A percentile compares a stretch with the other conserved stretches of the same genome.
Evolutionary conservation across 2,797 vertebrate genomes (phyloP).

Genomic region (Astyanax mexicanus): DNA sequence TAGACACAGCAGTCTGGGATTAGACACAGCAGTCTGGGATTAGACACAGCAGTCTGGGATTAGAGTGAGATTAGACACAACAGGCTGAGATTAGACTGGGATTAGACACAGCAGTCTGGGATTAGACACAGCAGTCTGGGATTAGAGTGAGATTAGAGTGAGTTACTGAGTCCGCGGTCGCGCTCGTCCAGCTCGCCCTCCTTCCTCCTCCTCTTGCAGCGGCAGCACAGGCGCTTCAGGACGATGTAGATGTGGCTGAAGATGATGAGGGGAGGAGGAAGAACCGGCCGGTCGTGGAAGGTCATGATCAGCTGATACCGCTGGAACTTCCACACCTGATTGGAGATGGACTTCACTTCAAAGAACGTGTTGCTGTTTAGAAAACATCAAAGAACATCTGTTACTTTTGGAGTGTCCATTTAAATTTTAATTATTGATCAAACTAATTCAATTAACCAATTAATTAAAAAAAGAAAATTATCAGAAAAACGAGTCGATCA

Average conservation of each 20-base stretch:
- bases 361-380: slow-evolving; percentile 94
- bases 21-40: too few relatives aligned
- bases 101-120: too few relatives aligned
- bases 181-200: slow-evolving; percentile 91
- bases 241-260: slow-evolving; percentile 94
- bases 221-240: slow-evolving; percentile 82
- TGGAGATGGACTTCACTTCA: slow-evolving; percentile 98
- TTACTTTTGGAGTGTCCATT: not conserved
- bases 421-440: not conserved
- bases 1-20: too few relatives aligned
- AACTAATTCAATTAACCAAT: not conserved
- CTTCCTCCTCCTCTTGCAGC: slow-evolving; percentile 75
- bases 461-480: too few relatives aligned
- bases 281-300: slow-evolving; percentile 93
- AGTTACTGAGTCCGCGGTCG: slow-evolving; percentile 68
- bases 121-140: too few relatives aligned
- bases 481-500: too few relatives aligned
- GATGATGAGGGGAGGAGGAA: slow-evolving; percentile 96
- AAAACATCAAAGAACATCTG: not conserved
- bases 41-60: too few relatives aligned
- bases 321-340: slow-evolving; percentile 99
- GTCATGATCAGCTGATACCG: slow-evolving; percentile 98
- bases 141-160: too few relatives aligned
- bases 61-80: too few relatives aligned
- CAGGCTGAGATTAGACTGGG: too few relatives aligned